These are phyloP conservation scores for Pocillopora verrucosa DNA, from an alignment of 64 coral and sea anemone genomes.

Conservation along the genomic window DNA sequence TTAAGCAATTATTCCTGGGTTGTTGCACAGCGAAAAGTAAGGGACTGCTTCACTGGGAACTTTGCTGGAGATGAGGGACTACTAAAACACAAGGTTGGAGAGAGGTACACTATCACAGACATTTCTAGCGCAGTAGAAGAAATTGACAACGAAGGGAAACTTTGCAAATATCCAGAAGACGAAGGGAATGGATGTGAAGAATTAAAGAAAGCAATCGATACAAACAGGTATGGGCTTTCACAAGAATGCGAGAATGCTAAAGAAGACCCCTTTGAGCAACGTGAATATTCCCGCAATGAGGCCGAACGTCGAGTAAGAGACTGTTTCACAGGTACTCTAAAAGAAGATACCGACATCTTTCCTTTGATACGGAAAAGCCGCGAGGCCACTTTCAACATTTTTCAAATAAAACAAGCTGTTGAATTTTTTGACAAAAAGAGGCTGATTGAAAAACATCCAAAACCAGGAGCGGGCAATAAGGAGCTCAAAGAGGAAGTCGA, in stretches of 20 bases:
- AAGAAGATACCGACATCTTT: neutral
- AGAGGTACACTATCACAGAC: neutral
- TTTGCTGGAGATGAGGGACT: neutral
- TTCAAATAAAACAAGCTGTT: neutral
- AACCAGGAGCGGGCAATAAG: neutral
- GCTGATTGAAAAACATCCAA: neutral
- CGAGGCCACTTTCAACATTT: neutral
- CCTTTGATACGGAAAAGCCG: neutral
- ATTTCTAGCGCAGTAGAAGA: neutral
- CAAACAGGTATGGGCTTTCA: neutral
- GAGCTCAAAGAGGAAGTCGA: neutral
- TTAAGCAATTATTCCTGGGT: neutral
- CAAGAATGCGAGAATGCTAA: neutral
- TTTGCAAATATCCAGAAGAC: neutral
- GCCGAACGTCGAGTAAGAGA: neutral
- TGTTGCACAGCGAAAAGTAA: conserved; percentile 7
- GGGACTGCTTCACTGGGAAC: conserved; percentile 11
- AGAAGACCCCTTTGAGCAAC: neutral
- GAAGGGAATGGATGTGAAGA: neutral
- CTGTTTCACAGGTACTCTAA: neutral
- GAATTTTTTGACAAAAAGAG: neutral
- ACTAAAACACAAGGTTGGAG: neutral
- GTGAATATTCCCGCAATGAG: neutral
- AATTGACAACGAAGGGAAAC: neutral
- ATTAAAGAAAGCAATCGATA: neutral